Percentiles rank a stretch among this genome's conserved stretches.
These are phyloP conservation scores for Oreochromis grahami DNA, from an alignment of 2,797 vertebrate genomes.

Conservation along the genomic window DNA sequence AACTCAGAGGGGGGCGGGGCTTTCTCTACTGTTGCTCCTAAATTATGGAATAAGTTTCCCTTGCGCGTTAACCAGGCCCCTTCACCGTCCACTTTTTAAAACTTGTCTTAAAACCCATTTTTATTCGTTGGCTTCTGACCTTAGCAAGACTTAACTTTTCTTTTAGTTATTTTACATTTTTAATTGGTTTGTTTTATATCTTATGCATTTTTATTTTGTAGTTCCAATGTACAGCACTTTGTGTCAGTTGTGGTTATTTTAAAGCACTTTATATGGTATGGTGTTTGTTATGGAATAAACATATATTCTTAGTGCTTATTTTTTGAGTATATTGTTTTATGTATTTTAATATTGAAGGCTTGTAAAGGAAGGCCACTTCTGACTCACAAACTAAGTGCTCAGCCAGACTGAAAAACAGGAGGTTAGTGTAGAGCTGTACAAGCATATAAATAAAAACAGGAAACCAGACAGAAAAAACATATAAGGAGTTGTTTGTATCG, in stretches of 20 bases:
- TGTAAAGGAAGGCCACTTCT: too few relatives aligned
- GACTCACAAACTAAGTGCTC: too few relatives aligned
- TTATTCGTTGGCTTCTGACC: not conserved
- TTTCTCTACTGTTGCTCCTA: not conserved
- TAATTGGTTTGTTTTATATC: not conserved
- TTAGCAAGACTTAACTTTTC: not conserved
- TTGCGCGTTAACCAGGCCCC: not conserved
- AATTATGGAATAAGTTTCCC: too few relatives aligned
- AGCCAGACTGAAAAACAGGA: too few relatives aligned
- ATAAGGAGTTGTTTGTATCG: too few relatives aligned
- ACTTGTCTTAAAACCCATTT: not conserved
- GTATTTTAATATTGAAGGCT: too few relatives aligned
- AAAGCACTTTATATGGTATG: not conserved
- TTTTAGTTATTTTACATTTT: not conserved
- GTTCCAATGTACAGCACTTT: too few relatives aligned
- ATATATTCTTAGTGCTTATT: too few relatives aligned
- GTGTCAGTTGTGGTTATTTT: not conserved
- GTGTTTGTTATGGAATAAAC: not conserved
- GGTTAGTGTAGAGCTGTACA: too few relatives aligned
- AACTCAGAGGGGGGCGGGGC: not conserved
- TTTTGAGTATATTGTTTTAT: too few relatives aligned
- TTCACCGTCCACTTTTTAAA: not conserved
- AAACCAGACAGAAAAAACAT: too few relatives aligned
- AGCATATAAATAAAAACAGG: too few relatives aligned
- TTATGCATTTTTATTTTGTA: not conserved